Evolutionary conservation across 1,140 invertebrate genomes (phyloP), one percentile per base, ranked within the genome.

Genomic region (Macrostomum lignano): DNA sequence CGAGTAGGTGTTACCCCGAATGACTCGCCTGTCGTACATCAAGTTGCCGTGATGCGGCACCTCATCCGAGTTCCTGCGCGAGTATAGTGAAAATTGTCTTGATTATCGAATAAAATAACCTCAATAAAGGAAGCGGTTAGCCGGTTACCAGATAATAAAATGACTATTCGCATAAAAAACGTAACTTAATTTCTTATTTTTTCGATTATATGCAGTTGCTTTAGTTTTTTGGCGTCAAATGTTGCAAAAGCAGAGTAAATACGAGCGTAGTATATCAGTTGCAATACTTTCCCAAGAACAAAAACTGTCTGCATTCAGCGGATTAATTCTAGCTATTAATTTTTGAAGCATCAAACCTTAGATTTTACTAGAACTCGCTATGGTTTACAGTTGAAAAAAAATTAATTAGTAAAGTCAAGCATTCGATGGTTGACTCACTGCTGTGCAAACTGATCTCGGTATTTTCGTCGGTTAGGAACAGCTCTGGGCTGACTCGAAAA

Each of bases 11-110:
- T 69, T 74, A 39, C 74, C 75, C 41, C 74, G 65, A 38, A 73
- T 66, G 37, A 79, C 68, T 38, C 74, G 62, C 45, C 67, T 67
- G 49, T 81, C 75, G 53, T 69, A 73, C 73, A 78, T 79, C 43
- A 79, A 65, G 60, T 79, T 59, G 22, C 54, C 53, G 49, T 55
- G 56, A 13, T 15, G 26, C 3, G 19, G 9, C 5, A 17, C 19
- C 9, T 15, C 26, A 28, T 14, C 9, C 9, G 15, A 14, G 7
- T 28, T 17, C 19, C 26, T 28, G 26, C 19, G n/a, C n/a, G n/a
- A n/a, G n/a, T n/a, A n/a, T n/a, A n/a, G n/a, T n/a, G n/a, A n/a
- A n/a, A n/a, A n/a, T 28, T 17, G 7, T 28, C 26, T 28, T 17
- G 15, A 17, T 28, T 15, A 28, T 5, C 3, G 14, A 28, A 28